Evolutionary conservation across 2,888 invertebrate species (phyloP).

Genomic region (Mellilla xanthometata): DNA sequence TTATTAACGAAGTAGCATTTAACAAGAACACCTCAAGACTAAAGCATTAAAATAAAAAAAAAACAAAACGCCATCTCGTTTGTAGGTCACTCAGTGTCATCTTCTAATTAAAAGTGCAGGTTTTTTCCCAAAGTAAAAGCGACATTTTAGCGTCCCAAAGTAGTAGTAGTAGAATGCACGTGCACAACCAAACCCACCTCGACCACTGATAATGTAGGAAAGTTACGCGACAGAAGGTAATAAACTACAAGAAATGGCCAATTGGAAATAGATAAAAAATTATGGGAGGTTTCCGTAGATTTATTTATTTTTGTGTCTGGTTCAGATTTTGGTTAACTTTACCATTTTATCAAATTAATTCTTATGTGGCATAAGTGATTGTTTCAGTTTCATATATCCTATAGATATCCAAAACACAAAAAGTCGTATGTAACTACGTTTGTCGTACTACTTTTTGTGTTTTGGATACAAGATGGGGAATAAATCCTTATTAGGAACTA

Average conservation of each 20-base stretch:
- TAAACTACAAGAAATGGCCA: conserved; percentile 39
- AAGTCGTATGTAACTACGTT: too few relatives aligned
- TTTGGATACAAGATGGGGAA: too few relatives aligned
- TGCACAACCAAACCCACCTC: conserved; percentile 34
- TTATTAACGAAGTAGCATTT: background rate
- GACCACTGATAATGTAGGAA: conserved; percentile 44
- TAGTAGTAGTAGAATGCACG: conserved; percentile 46
- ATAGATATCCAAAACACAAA: too few relatives aligned
- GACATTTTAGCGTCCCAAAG: conserved; percentile 46
- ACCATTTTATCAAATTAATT: too few relatives aligned
- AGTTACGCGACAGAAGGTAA: conserved; percentile 47
- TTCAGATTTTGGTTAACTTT: too few relatives aligned
- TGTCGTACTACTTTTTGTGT: too few relatives aligned
- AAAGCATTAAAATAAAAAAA: conserved; percentile 3
- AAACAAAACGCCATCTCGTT: conserved; percentile 17
- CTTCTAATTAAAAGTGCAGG: conserved; percentile 23
- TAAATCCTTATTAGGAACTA: too few relatives aligned
- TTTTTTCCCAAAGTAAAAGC: conserved; percentile 25
- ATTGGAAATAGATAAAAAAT: background rate
- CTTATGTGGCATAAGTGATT: too few relatives aligned
- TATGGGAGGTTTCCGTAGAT: background rate
- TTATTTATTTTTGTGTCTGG: too few relatives aligned
- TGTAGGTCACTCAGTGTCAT: conserved; percentile 30
- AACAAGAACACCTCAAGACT: background rate
- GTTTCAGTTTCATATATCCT: too few relatives aligned